phyloP scores from a whole-genome alignment of 2,888 invertebrate genomes.

The Strigamia maritima region DNA sequence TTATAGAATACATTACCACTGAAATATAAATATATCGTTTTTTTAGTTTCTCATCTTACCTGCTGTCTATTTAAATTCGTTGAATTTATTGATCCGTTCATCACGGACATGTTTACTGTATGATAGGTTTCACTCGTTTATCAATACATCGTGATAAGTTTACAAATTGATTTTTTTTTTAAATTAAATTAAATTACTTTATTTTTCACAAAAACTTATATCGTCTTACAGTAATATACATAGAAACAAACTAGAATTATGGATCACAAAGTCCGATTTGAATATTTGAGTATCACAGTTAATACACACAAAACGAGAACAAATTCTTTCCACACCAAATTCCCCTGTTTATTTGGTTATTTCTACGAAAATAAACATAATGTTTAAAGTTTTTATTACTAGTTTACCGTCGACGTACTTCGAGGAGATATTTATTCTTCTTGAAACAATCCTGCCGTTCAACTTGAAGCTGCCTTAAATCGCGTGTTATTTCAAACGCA shows the following conservation, averaged over 20 bases:
- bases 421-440: constrained; percentile 61
- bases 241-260: not conserved
- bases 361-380: not conserved
- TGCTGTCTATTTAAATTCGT: too few relatives aligned
- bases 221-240: not conserved
- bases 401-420: constrained; percentile 44
- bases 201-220: too few relatives aligned
- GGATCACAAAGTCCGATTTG: not conserved
- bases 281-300: constrained; percentile 22
- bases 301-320: not conserved
- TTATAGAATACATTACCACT: too few relatives aligned
- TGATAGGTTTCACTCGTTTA: too few relatives aligned
- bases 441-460: constrained; percentile 72
- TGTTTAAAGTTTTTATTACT: not conserved
- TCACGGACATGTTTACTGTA: too few relatives aligned
- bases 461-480: constrained; percentile 61
- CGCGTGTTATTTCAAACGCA: constrained; percentile 64
- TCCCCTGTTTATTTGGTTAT: not conserved
- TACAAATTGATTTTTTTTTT: too few relatives aligned
- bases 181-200: too few relatives aligned
- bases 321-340: not conserved
- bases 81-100: too few relatives aligned
- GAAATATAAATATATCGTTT: too few relatives aligned
- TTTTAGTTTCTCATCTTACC: too few relatives aligned
- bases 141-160: too few relatives aligned